A percentile compares a stretch with the other conserved stretches of the same genome.
phyloP scores from a whole-genome alignment of 2,797 vertebrate genomes.

The Amazona finschi region DNA sequence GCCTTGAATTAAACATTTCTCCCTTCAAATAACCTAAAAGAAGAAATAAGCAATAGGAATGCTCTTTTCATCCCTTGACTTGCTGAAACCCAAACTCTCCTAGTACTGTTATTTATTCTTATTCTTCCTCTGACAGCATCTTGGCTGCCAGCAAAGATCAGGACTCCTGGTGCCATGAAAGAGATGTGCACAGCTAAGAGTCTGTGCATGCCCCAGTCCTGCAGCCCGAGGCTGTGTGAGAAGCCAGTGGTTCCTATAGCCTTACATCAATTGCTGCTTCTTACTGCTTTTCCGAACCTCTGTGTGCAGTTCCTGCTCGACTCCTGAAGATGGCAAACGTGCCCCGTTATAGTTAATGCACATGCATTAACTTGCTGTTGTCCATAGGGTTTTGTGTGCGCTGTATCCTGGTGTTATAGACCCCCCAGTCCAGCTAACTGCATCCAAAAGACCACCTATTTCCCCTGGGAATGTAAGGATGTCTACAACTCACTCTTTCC shows the following conservation, averaged over 20 bases:
- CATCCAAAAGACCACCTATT: neutral
- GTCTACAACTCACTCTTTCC: neutral
- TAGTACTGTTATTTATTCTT: neutral
- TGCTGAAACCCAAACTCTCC: neutral
- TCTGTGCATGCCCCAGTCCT: neutral
- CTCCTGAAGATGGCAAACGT: slow-evolving; percentile 52
- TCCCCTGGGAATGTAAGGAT: neutral
- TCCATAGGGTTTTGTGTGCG: fast-evolving
- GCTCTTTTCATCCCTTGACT: neutral
- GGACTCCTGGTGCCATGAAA: neutral
- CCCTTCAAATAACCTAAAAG: neutral
- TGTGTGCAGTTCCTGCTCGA: neutral
- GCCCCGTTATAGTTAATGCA: neutral
- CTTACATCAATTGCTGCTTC: neutral
- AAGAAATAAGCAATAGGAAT: neutral
- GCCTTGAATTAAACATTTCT: neutral
- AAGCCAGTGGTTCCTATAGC: neutral
- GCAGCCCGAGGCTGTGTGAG: neutral
- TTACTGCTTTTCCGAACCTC: fast-evolving
- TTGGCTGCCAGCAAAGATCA: neutral
- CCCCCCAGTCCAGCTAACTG: neutral
- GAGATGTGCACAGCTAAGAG: neutral
- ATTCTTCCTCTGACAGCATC: neutral
- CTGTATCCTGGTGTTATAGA: neutral
- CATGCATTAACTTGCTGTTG: fast-evolving